These are phyloP conservation scores for Indicator maculatus DNA, from an alignment of 2,113 vertebrate species.

Conservation along the genomic window DNA sequence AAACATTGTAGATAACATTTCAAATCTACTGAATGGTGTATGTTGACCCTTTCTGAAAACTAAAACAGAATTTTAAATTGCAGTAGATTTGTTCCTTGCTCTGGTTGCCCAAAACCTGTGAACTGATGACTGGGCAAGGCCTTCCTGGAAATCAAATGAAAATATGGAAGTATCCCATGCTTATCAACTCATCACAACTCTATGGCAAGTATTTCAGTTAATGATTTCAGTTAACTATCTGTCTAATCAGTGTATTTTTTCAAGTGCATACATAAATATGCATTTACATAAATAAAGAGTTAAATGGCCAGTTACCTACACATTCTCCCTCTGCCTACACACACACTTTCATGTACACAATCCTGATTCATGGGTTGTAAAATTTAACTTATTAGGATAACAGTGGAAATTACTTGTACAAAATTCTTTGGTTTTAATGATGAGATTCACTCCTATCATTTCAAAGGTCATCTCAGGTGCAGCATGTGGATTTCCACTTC, in stretches of 20 bases:
- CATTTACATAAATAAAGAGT: neutral
- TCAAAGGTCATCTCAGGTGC: neutral
- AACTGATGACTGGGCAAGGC: constrained; percentile 77
- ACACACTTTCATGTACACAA: neutral
- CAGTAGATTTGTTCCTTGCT: constrained; percentile 81
- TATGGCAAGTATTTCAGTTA: constrained; percentile 64
- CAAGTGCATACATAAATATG: neutral
- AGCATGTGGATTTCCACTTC: neutral
- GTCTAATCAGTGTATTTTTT: neutral
- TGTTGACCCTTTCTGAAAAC: neutral
- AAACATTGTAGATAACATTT: neutral
- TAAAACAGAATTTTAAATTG: neutral
- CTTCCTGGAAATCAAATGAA: constrained; percentile 73
- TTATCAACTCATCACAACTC: constrained; percentile 63
- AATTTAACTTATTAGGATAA: neutral
- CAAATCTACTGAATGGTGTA: neutral
- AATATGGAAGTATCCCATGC: constrained; percentile 67
- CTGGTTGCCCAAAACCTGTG: constrained; percentile 73
- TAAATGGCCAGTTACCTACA: neutral
- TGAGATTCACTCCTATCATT: neutral
- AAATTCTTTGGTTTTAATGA: neutral
- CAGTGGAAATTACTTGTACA: neutral
- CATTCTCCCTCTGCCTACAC: neutral
- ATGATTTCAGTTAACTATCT: neutral
- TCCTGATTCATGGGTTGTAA: neutral